These are phyloP conservation scores for Ibycter americanus DNA, from an alignment of 2,797 vertebrate species.

Conservation along the genomic window DNA sequence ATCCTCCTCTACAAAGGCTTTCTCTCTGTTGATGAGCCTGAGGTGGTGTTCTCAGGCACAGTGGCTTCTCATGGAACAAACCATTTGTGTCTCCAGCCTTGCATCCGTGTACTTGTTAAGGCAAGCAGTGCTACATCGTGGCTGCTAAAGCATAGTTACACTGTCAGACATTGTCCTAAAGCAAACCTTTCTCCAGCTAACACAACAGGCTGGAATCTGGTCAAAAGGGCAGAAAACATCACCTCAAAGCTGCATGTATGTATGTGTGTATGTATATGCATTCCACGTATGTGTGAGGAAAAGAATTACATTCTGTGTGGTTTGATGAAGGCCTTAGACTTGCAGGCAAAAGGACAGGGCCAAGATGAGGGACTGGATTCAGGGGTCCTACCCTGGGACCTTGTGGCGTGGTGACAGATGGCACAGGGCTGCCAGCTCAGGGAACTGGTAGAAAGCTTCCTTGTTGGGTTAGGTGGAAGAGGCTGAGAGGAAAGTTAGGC, in stretches of 20 bases:
- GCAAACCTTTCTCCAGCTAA: background rate
- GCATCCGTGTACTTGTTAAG: background rate
- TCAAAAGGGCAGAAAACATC: background rate
- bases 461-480: background rate
- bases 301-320: fast-evolving
- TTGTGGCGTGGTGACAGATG: background rate
- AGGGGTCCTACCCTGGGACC: background rate
- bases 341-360: background rate
- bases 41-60: background rate
- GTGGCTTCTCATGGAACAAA: background rate
- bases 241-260: background rate
- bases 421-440: background rate
- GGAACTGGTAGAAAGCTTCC: background rate
- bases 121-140: background rate
- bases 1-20: background rate
- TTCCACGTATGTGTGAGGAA: fast-evolving
- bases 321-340: background rate
- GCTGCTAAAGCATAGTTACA: background rate
- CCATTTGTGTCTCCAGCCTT: background rate
- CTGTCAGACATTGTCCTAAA: background rate
- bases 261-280: background rate
- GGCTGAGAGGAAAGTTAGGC: background rate
- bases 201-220: background rate
- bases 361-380: background rate
- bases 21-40: background rate